Percentiles rank a stretch among this genome's conserved stretches.
Conservation (phyloP, 2,113 vertebrate genomes). For the Podilymbus podiceps region DNA sequence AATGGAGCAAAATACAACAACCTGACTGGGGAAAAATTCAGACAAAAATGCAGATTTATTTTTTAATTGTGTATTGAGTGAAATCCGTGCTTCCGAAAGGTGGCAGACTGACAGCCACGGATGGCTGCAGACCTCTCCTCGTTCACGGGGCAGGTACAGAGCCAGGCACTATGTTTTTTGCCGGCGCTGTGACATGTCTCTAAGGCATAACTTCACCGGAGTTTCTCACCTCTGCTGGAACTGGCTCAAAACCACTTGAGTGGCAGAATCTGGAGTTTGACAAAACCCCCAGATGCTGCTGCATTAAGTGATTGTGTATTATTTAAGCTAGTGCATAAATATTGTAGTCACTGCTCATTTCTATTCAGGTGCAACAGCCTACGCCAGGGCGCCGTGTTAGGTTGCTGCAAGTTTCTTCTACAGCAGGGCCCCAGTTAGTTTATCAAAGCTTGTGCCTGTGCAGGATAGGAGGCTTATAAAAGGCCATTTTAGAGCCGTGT, state of each 20-base stretch:
- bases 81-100: neutral
- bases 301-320: too few species aligned
- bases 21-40: neutral
- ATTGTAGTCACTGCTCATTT: neutral
- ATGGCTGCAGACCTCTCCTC: neutral
- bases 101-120: neutral
- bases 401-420: neutral
- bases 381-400: fast-evolving
- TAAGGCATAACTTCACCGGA: neutral
- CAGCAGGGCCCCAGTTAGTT: neutral
- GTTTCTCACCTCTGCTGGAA: neutral
- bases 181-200: fast-evolving
- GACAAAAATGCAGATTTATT: neutral
- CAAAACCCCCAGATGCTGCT: fast-evolving
- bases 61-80: neutral
- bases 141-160: fast-evolving
- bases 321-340: neutral
- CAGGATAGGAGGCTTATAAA: neutral
- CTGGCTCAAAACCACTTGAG: neutral
- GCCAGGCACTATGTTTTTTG: neutral
- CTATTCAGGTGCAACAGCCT: neutral
- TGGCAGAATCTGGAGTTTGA: neutral
- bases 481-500: neutral
- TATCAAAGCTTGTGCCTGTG: neutral
- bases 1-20: slow-evolving; percentile 32